Base-by-base conservation (phyloP, 2,113 vertebrate genomes). In the Syngnathus scovelli region DNA sequence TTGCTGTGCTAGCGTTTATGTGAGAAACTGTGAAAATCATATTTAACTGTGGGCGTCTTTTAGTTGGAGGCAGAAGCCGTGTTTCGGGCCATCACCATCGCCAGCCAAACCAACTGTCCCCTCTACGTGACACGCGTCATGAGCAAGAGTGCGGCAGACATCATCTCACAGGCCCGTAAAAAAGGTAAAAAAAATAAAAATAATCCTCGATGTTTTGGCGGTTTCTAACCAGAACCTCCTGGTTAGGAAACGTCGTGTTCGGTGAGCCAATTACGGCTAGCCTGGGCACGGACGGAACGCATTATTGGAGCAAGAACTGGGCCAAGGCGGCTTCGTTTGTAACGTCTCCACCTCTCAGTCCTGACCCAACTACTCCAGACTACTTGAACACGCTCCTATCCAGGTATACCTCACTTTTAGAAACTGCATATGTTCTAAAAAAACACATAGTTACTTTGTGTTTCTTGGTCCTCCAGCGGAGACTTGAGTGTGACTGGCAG, bases 221-320 rank as follows among this genome's bases (percentile, higher is more conserved):
- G 19, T 51, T 37, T 15, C 18, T 68, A n/a, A 41, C 4, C 5
- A 1, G 58, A 37, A 11, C 60, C 66, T 69, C 11, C 68, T 70
- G 68, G 27, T 38, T 64, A 99, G 96, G 96, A 77, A 96, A 96
- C 0, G 95, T 98, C 72, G 96, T 99, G 73, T 99, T 98, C 79
- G 96, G 96, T 7, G 96, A 99, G 86, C 96, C 96, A 59, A 96
- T 98, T 89, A 93, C 95, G 0, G 96, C 96, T 84, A 99, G 96
- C 71, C 92, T 99, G 0, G 96, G 95, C 15, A 98, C 93, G 1
- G 96, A 99, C 0, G 96, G 96, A 64, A 98, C 96, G 0, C 95
- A 99, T 86, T 99, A 99, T 81, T 99, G 96, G 96, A 99, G 96
- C 92, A 99, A 98, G 90, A 99, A 99, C 77, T 99, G 96, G 96